Conservation (phyloP, 2,113 vertebrate genomes). For the Gyps fulvus region DNA sequence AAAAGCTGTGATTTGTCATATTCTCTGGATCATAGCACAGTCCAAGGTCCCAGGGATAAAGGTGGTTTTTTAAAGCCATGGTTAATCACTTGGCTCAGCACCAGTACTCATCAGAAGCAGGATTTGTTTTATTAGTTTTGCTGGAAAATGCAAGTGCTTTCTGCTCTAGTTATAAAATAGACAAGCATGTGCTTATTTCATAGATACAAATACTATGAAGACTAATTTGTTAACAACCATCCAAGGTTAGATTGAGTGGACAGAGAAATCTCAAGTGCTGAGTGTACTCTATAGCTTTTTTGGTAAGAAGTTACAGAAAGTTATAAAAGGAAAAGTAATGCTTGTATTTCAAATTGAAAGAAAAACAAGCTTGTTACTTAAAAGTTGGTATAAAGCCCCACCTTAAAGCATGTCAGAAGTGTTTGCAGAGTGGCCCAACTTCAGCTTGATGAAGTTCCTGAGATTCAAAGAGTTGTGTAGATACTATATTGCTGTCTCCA, state of each 20-base stretch:
- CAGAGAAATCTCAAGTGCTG: not conserved
- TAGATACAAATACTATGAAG: not conserved
- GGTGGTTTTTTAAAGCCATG: not conserved
- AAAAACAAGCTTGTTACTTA: not conserved
- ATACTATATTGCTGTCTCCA: not conserved
- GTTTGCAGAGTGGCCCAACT: not conserved
- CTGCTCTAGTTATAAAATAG: not conserved
- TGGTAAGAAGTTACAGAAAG: not conserved
- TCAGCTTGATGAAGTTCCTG: not conserved
- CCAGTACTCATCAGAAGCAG: not conserved
- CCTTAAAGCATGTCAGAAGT: not conserved
- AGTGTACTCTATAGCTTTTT: not conserved
- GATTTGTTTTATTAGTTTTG: not conserved
- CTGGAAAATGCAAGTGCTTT: not conserved
- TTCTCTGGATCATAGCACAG: not conserved
- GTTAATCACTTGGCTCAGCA: not conserved
- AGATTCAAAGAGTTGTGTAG: not conserved
- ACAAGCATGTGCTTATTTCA: not conserved
- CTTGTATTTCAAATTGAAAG: not conserved
- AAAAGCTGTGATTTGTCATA: not conserved
- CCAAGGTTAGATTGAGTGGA: not conserved
- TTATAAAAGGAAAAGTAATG: not conserved
- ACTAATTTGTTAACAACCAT: not conserved
- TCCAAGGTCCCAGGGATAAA: not conserved
- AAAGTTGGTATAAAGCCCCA: not conserved